phyloP scores from a whole-genome alignment of 2,888 invertebrate genomes.

The Diadromus collaris region DNA sequence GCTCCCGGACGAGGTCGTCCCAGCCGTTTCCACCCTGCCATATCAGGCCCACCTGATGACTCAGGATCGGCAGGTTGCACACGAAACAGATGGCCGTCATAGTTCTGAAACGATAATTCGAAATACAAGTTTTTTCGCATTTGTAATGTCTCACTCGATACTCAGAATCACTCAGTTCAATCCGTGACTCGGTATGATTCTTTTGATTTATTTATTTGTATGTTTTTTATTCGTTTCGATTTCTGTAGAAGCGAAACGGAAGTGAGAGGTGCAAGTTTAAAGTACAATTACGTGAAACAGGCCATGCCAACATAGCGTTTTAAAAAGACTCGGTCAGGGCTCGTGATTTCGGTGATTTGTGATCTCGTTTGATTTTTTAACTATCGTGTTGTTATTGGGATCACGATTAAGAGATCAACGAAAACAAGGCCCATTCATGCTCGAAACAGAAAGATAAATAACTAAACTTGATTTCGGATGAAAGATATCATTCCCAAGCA shows the following conservation, averaged over 20 bases:
- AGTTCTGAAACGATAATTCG: slow-evolving; percentile 84
- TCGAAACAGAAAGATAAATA: slow-evolving; percentile 49
- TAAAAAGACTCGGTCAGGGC: slow-evolving; percentile 49
- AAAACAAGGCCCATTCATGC: slow-evolving; percentile 56
- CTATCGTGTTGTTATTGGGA: neutral
- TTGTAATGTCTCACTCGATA: neutral
- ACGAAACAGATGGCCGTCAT: slow-evolving; percentile 98
- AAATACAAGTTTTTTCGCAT: slow-evolving; percentile 14
- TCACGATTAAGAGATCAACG: slow-evolving; percentile 8
- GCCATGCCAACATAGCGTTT: slow-evolving; percentile 76
- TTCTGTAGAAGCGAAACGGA: slow-evolving; percentile 59
- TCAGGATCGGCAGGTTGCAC: slow-evolving; percentile 96
- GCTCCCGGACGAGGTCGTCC: slow-evolving; percentile 95
- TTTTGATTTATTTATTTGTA: neutral
- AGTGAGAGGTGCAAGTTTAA: slow-evolving; percentile 71
- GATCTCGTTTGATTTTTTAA: neutral
- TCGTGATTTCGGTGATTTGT: slow-evolving; percentile 60
- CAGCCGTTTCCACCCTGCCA: slow-evolving; percentile 97
- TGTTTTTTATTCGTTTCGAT: slow-evolving; percentile 3
- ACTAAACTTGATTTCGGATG: neutral
- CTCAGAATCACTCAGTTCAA: slow-evolving; percentile 29
- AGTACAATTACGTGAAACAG: slow-evolving; percentile 71
- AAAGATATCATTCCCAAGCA: slow-evolving; percentile 36
- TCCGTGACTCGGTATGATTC: slow-evolving; percentile 28
- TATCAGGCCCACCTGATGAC: slow-evolving; percentile 95